Evolutionary conservation across 1,140 invertebrate species (phyloP), one percentile per base, ranked within the genome.

Genomic region (Heliconius melpomene): DNA sequence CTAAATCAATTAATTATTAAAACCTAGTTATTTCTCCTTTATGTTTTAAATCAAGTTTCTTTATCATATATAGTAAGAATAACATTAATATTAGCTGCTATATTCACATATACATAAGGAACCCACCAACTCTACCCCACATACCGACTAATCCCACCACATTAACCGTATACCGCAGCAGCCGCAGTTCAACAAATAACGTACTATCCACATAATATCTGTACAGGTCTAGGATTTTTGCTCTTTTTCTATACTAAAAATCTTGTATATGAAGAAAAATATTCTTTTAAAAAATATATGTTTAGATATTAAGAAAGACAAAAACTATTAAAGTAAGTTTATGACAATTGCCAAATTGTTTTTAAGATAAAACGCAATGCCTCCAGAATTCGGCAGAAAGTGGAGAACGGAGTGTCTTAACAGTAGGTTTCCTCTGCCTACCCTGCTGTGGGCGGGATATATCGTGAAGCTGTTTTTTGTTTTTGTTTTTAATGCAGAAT

Each of bases 131-230:
- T 29, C 23, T 66, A 66, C 2, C 54, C 54, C 54, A 60, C 54
- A 60, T 60, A 60, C 60, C 60, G 60, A 66, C 60, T 66, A 66
- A 29, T 66, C 60, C 60, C 26, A 13, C 60, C 60, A 66, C 60
- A 66, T 66, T 66, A 66, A 66, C 60, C 60, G 60, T 66, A 66
- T 66, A 66, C 60, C 60, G 60, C 60, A 66, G 60, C 60, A 26
- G 26, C 60, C 60, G 26, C 60, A 66, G 60, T 3, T 66, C 60
- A 18, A 66, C 60, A 66, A 66, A 66, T 66, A 66, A 29, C 23
- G 26, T 29, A 66, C 60, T 66, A 66, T 66, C 23, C 26, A 29
- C 60, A 29, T 26, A 29, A 16, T 16, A 66, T 66, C 60, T 66
- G 11, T 2, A 16, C 60, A 29, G 13, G 60, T 3, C 26, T 29